Evolutionary conservation across 2,113 vertebrate genomes (phyloP), one percentile per base, ranked within the genome.

Genomic region (Oceanites oceanicus): DNA sequence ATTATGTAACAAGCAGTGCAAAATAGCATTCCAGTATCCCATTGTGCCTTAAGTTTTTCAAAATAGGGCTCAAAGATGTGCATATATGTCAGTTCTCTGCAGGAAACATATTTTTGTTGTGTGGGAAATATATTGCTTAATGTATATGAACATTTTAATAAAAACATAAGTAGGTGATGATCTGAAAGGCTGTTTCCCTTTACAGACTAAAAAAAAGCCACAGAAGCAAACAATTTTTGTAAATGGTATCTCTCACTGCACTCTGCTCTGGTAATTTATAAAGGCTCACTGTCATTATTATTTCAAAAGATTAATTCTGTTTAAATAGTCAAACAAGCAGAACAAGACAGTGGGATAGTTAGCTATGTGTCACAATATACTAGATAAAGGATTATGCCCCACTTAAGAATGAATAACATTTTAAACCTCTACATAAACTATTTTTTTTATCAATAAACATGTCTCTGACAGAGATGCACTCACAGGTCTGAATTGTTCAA

Each of bases 401-500:
- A 97, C 97, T 98, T 97, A 90, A 96, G 94, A 96, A 94, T 61
- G 91, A 97, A 96, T 94, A 91, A 92, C 72, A 50, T 53, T 73
- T 85, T 97, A 97, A 97, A 95, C 59, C 97, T 98, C 94, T 91
- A 11, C 77, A 76, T 96, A 98, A 97, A 97, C 96, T 92, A 93
- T 91, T 96, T 97, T 95, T 96, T 93, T 96, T 44, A 95, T 97
- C 96, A 93, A 97, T 97, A 97, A 95, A 96, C 94, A 97, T 86
- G 78, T 77, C 93, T 92, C 84, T 97, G 92, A 93, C 91, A 83
- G 82, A 89, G 80, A 92, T 61, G 92, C 81, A 92, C 80, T 97
- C 90, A 90, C 45, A 61, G 63, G 72, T 94, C 96, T 97, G 97
- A 96, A 97, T 97, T 97, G 92, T 97, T 94, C 95, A 97, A 32